Conservation (phyloP, 2,113 vertebrate species). For the Chinchilla lanigera region DNA sequence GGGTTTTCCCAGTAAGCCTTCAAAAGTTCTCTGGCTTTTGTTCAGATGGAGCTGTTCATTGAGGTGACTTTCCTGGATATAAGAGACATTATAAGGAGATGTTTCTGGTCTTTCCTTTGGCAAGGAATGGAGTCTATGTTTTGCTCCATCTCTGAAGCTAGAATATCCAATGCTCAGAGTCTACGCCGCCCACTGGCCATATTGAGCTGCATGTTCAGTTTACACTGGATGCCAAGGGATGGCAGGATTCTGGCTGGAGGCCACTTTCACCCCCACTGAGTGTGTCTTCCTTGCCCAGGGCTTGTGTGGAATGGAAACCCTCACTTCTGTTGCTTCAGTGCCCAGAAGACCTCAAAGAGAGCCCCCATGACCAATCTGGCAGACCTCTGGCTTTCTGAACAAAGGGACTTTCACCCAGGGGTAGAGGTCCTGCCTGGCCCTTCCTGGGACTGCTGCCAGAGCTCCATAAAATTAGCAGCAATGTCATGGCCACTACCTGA, state of each 20-base stretch:
- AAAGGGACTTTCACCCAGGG: not conserved
- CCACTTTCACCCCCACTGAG: not conserved
- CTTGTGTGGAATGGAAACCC: not conserved
- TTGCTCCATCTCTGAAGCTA: not conserved
- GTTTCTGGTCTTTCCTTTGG: conserved; percentile 22
- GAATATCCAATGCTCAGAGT: not conserved
- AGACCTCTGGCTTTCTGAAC: not conserved
- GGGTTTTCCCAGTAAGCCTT: not conserved
- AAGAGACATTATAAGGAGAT: not conserved
- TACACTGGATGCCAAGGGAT: not conserved
- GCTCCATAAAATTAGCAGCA: not conserved
- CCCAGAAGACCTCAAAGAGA: not conserved
- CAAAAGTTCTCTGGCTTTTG: not conserved
- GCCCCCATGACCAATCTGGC: not conserved
- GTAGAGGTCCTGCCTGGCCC: not conserved
- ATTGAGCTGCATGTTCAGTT: not conserved
- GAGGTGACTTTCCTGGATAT: not conserved
- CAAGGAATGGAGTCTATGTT: not conserved
- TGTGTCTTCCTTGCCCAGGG: not conserved
- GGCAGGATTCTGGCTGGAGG: not conserved
- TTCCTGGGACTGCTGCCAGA: not conserved
- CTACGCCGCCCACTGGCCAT: not conserved
- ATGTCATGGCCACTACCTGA: not conserved
- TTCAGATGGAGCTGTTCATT: not conserved
- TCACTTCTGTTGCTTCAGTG: not conserved